Conservation (phyloP, 2,797 vertebrate genomes). For the Microctenopoma lineatum region DNA sequence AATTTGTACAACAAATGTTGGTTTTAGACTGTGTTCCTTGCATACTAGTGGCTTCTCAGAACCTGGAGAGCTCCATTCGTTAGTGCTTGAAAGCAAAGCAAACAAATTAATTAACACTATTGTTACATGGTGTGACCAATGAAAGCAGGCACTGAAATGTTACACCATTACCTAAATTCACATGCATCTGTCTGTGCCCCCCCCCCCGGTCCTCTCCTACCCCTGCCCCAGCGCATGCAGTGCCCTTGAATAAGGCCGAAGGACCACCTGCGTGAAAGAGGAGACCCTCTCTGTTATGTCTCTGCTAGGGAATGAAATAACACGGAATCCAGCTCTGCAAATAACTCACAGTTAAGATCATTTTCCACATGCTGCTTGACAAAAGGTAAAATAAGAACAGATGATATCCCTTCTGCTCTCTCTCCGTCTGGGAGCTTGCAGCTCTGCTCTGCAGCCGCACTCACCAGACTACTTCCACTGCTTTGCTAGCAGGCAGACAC, state of each 20-base stretch:
- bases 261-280: slow-evolving; percentile 92
- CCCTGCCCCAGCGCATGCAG: slow-evolving; percentile 69
- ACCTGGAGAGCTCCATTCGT: slow-evolving; percentile 82
- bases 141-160: slow-evolving; percentile 85
- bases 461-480: slow-evolving; percentile 38
- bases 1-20: slow-evolving; percentile 89
- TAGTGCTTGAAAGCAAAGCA: slow-evolving; percentile 85
- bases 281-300: slow-evolving; percentile 90
- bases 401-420: slow-evolving; percentile 77
- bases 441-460: slow-evolving; percentile 51
- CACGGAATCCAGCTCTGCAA: slow-evolving; percentile 92
- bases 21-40: slow-evolving; percentile 83
- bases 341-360: slow-evolving; percentile 92
- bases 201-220: slow-evolving; percentile 40
- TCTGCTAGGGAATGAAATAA: slow-evolving; percentile 92
- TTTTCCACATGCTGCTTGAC: slow-evolving; percentile 85
- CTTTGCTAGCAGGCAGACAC: slow-evolving; percentile 29
- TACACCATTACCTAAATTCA: slow-evolving; percentile 87
- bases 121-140: slow-evolving; percentile 84
- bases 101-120: slow-evolving; percentile 92
- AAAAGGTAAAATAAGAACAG: slow-evolving; percentile 90
- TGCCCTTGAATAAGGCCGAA: slow-evolving; percentile 87
- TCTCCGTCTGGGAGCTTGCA: slow-evolving; percentile 59
- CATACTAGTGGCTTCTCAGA: slow-evolving; percentile 81
- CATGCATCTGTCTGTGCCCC: slow-evolving; percentile 85